These are phyloP conservation scores for Hypomesus transpacificus DNA, from an alignment of 2,113 vertebrate genomes.

Conservation along the genomic window DNA sequence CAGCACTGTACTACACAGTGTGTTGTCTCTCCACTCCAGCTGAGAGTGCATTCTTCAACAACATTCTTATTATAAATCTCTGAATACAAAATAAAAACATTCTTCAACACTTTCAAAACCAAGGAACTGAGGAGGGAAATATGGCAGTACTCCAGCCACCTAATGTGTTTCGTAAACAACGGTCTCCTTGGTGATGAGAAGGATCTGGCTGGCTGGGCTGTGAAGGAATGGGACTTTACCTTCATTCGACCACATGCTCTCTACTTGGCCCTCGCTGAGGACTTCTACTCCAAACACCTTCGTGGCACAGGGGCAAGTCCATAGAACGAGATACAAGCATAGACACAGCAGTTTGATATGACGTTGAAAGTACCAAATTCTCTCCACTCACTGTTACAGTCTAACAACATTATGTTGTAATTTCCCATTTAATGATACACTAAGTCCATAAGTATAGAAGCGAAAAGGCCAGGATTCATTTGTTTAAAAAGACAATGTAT, in stretches of 20 bases:
- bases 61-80: constrained; percentile 37
- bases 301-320: constrained; percentile 75
- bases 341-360: too few relatives aligned
- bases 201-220: constrained; percentile 75
- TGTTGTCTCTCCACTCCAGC: not conserved
- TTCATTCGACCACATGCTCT: constrained; percentile 64
- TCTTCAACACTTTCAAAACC: constrained; percentile 42
- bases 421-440: too few relatives aligned
- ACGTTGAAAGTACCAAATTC: too few relatives aligned
- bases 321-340: not conserved
- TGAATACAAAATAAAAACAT: not conserved
- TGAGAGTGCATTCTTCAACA: constrained; percentile 6
- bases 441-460: too few relatives aligned
- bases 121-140: constrained; percentile 81
- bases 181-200: constrained; percentile 77
- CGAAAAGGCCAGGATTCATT: too few relatives aligned
- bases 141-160: constrained; percentile 74
- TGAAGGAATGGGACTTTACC: constrained; percentile 67
- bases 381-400: too few relatives aligned
- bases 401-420: too few relatives aligned
- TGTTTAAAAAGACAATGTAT: not conserved
- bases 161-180: constrained; percentile 81
- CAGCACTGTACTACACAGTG: not conserved
- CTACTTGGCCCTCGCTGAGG: constrained; percentile 70
- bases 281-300: constrained; percentile 75